Base-by-base conservation (phyloP, 2,797 vertebrate species). In the Sebastolobus altivelis region DNA sequence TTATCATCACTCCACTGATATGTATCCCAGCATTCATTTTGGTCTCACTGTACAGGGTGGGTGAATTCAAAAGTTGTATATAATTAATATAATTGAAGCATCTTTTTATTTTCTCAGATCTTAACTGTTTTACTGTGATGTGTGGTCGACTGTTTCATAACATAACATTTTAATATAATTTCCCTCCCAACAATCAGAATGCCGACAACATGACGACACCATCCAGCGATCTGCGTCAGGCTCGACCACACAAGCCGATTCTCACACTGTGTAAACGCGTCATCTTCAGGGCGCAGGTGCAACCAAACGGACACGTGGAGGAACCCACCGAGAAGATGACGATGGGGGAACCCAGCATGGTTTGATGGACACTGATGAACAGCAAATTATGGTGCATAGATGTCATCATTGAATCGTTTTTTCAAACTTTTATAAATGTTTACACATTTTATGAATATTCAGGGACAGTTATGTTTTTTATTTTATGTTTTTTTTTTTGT, bases 21-120 rank as follows among this genome's bases (percentile, higher is more conserved):
- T 96, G 94, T 82, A 94, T 96, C 85, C 95, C 95, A 1, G 3
- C 71, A 3, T 95, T 88, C 72, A 58, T 94, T 20, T 46, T 95
- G 0, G 2, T 94, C n/a, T 5, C 88, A 1, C 11, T 93, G 14
- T 83, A 0, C 10, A 88, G 43, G 89, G 96, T 96, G 72, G 85
- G 94, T 86, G 22, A 29, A 55, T 18, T 58, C 6, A 13, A 12
- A 40, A 20, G 22, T 10, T 49, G 46, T 49, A 49, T 49, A 49
- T 49, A 49, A 49, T 20, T 49, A 4, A 49, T 20, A 49, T 49
- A 49, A 49, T 49, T 49, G 8, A 49, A 49, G 18, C 1, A 20
- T 49, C 16, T 49, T 29, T 2, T 1, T 16, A 67, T 63, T 73
- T 27, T 12, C 35, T 22, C 38, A 59, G 6, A 27, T 43, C 20